A percentile compares a stretch with the other conserved stretches of the same genome.
These are phyloP conservation scores for Mormyrus hasselquistii DNA, from an alignment of 2,797 vertebrate genomes.

Conservation along the genomic window DNA sequence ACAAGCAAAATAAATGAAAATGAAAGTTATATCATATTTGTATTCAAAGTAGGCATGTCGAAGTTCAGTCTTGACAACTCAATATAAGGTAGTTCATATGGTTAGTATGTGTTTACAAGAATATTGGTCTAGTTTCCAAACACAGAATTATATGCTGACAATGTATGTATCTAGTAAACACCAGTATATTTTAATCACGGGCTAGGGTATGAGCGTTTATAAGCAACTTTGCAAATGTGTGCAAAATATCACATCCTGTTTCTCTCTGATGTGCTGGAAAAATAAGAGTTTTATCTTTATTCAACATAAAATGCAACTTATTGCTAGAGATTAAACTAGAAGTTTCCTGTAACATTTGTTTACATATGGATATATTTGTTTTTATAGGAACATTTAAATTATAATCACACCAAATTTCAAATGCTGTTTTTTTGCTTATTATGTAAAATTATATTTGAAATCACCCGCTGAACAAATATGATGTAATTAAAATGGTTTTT, in stretches of 20 bases:
- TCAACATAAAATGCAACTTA: background rate
- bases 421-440: background rate
- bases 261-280: background rate
- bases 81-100: background rate
- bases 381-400: conserved; percentile 3
- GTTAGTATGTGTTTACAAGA: background rate
- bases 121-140: background rate
- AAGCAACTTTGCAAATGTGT: background rate
- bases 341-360: background rate
- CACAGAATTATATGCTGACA: background rate
- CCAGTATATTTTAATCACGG: background rate
- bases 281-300: background rate
- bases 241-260: background rate
- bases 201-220: background rate
- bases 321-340: background rate
- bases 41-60: background rate
- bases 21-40: background rate
- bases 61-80: background rate
- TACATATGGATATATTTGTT: background rate
- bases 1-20: background rate
- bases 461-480: background rate
- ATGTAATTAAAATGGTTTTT: conserved; percentile 1
- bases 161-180: background rate
- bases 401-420: background rate
- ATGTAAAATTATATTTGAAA: background rate